Evolutionary conservation across 92 coral and sea anemone species (phyloP).

Genomic region (Metridium senile): DNA sequence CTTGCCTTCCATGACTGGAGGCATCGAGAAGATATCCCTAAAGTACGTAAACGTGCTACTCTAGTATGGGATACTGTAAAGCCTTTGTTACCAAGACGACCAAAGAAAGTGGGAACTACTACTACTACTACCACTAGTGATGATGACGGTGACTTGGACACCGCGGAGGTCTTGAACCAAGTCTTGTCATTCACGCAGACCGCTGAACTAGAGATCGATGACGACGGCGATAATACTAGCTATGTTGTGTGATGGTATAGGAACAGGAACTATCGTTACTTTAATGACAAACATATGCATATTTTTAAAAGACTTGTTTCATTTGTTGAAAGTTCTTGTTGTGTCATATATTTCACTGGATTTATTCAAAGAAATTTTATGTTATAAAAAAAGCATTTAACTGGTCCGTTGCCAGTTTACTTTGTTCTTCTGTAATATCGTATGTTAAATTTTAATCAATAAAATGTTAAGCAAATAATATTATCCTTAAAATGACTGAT

Average conservation of each 20-base stretch:
- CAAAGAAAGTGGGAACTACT: background rate
- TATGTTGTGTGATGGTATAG: conserved; percentile 3
- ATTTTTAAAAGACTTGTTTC: too few relatives aligned
- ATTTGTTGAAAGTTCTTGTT: too few relatives aligned
- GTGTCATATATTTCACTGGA: too few relatives aligned
- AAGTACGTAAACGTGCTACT: conserved; percentile 39
- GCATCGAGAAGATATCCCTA: conserved; percentile 71
- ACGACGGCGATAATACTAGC: conserved; percentile 9
- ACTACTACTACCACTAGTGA: background rate
- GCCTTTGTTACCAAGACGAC: conserved; percentile 15
- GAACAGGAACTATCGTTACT: background rate
- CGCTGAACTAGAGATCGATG: conserved; percentile 31
- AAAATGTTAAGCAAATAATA: too few relatives aligned
- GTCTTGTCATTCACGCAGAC: conserved; percentile 9
- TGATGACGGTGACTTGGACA: background rate
- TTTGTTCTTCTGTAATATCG: too few relatives aligned
- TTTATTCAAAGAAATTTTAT: too few relatives aligned
- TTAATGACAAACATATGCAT: background rate
- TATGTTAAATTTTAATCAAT: too few relatives aligned
- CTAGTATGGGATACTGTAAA: conserved; percentile 20
- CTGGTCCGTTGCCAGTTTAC: too few relatives aligned
- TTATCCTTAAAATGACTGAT: background rate
- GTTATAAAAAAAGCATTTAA: too few relatives aligned
- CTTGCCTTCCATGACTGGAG: conserved; percentile 76
- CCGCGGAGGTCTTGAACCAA: conserved; percentile 6